phyloP scores from a whole-genome alignment of 2,113 vertebrate species.

The Cebus imitator region DNA sequence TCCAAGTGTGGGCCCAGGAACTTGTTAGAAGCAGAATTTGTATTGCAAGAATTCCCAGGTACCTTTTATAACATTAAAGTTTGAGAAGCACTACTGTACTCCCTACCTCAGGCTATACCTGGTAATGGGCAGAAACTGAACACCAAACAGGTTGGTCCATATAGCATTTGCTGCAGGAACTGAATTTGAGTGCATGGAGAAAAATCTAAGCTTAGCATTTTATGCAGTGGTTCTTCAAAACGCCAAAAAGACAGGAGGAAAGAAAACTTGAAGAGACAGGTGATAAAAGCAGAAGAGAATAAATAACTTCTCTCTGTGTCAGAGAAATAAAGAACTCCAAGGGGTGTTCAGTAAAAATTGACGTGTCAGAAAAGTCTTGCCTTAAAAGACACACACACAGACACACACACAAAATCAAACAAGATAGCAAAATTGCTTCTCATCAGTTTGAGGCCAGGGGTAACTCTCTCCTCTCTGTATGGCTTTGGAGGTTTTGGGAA shows the following conservation, averaged over 20 bases:
- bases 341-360: constrained; percentile 51
- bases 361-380: constrained; percentile 49
- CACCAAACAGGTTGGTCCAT: constrained; percentile 3
- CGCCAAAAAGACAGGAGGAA: constrained; percentile 26
- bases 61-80: not conserved
- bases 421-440: constrained; percentile 71
- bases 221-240: constrained; percentile 45
- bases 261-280: constrained; percentile 61
- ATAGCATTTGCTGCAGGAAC: not conserved
- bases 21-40: not conserved
- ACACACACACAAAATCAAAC: not conserved
- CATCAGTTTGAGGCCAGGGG: constrained; percentile 28
- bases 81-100: not conserved
- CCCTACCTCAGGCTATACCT: not conserved
- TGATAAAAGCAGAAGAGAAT: constrained; percentile 40
- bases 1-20: not conserved
- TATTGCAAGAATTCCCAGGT: constrained; percentile 29
- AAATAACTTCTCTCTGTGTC: constrained; percentile 51
- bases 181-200: not conserved
- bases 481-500: constrained; percentile 3
- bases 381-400: constrained; percentile 28
- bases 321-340: constrained; percentile 64
- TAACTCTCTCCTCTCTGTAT: constrained; percentile 52
- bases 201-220: constrained; percentile 13
- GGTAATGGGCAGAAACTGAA: not conserved